Conservation (phyloP, 2,888 invertebrate species). For the Epirrhoe alternata region DNA sequence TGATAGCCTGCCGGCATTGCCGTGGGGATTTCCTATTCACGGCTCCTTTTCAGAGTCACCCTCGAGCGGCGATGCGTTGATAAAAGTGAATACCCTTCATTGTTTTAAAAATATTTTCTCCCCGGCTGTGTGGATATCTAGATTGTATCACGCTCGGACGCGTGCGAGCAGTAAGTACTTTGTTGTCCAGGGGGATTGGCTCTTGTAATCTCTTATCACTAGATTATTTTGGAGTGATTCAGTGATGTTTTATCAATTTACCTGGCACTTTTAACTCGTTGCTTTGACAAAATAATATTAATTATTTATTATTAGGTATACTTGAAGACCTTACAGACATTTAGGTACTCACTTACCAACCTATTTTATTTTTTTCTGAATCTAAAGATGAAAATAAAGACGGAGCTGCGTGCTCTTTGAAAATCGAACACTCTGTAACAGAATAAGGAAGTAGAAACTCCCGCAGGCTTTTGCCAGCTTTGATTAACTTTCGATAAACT, state of each 20-base stretch:
- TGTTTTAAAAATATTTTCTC: constrained; percentile 79
- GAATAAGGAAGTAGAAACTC: constrained; percentile 28
- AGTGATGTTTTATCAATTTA: constrained; percentile 48
- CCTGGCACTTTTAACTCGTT: neutral
- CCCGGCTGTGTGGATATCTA: constrained; percentile 58
- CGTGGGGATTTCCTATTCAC: constrained; percentile 71
- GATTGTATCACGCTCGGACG: constrained; percentile 66
- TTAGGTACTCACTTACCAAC: too few species aligned
- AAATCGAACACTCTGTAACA: constrained; percentile 9
- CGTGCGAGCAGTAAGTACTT: constrained; percentile 54
- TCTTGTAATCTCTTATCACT: constrained; percentile 62
- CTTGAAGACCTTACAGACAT: too few species aligned
- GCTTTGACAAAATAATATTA: neutral
- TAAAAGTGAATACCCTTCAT: constrained; percentile 78
- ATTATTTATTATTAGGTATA: too few species aligned
- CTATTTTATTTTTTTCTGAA: too few species aligned
- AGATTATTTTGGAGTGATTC: constrained; percentile 53
- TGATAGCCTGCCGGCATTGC: constrained; percentile 72
- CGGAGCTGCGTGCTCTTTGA: neutral
- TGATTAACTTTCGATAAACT: constrained; percentile 19
- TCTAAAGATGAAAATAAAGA: neutral
- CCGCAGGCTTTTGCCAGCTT: constrained; percentile 15
- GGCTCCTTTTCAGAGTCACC: constrained; percentile 69
- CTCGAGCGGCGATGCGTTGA: constrained; percentile 78
- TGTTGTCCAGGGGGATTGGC: constrained; percentile 60